Percentiles rank a stretch among this genome's conserved stretches.
These are phyloP conservation scores for Sebastes schlegelii DNA, from an alignment of 2,113 vertebrate species.

Conservation along the genomic window DNA sequence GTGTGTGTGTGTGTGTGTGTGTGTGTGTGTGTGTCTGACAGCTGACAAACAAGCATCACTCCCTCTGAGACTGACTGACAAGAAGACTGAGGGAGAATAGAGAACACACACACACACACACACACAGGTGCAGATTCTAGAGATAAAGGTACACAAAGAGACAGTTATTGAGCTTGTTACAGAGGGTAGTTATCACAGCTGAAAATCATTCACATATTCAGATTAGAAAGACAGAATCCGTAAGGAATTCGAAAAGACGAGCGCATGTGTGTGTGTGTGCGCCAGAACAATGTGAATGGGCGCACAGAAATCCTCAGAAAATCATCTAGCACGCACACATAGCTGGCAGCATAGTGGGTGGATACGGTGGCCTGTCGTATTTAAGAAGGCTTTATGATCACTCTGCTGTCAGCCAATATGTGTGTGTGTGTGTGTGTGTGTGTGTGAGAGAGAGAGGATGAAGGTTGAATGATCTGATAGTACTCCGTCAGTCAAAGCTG, in stretches of 20 bases:
- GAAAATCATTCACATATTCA: slow-evolving; percentile 43
- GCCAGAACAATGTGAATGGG: not conserved
- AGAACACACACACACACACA: slow-evolving; percentile 12
- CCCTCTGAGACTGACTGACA: slow-evolving; percentile 60
- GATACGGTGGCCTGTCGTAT: slow-evolving; percentile 13
- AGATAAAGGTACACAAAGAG: slow-evolving; percentile 26
- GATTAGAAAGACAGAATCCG: slow-evolving; percentile 7
- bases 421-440: slow-evolving; percentile 17
- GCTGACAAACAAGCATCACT: slow-evolving; percentile 63
- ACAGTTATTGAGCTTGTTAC: slow-evolving; percentile 21
- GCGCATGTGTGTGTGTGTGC: not conserved
- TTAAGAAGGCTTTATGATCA: slow-evolving; percentile 41
- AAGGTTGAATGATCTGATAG: slow-evolving; percentile 42
- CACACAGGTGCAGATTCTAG: not conserved
- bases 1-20: not conserved
- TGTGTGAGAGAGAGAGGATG: slow-evolving; percentile 8
- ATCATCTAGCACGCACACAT: not conserved
- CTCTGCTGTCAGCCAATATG: slow-evolving; percentile 36
- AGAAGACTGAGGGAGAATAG: slow-evolving; percentile 39
- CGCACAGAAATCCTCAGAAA: not conserved
- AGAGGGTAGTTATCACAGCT: slow-evolving; percentile 31
- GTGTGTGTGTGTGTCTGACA: slow-evolving; percentile 43
- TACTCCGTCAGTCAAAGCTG: slow-evolving; percentile 41
- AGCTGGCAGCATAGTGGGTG: slow-evolving; percentile 11
- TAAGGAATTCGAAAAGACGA: slow-evolving; percentile 11